Evolutionary conservation across 1,140 invertebrate genomes (phyloP), one percentile per base, ranked within the genome.

Genomic region (Teleopsis dalmanni): DNA sequence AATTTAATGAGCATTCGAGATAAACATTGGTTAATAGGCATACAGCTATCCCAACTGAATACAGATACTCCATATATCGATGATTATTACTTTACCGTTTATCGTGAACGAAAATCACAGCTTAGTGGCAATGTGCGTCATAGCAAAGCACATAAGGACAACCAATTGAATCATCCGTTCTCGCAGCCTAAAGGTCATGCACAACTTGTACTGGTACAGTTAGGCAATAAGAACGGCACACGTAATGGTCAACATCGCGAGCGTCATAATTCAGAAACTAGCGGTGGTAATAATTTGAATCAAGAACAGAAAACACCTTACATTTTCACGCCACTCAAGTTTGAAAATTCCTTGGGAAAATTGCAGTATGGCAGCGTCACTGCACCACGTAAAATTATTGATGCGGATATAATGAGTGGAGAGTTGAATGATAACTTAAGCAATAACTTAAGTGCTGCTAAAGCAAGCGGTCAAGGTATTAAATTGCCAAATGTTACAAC

Each of bases 11-110:
- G 87, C 31, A 79, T 80, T 51, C 78, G 83, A 33, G 92, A 96
- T 60, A 95, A 95, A 62, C 89, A 93, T 51, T 94, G 91, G 90
- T 75, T 96, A 2, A 82, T 91, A 38, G 92, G 92, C 64, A 95
- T 96, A 59, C 92, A 95, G 70, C 73, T 93, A 56, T 70, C 93
- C 48, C 91, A 95, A 66, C 73, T 95, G 0, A 87, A 87, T 55
- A 88, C 87, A 1, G 86, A 85, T 37, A 88, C 87, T 27, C 87
- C 88, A 0, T 89, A 89, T 61, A 80, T 88, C 54, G 87, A 90
- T 58, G 88, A 91, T 65, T 91, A 87, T 65, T 92, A 91, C 64
- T 90, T 84, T 57, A 87, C 84, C 27, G 87, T 82, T 25, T 80
- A 80, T 57, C 75, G 78, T 60, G 80, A 82, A 48, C 70, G 79